These are phyloP conservation scores for Penaeus vannamei DNA, from an alignment of 1,140 invertebrate species.

Conservation along the genomic window DNA sequence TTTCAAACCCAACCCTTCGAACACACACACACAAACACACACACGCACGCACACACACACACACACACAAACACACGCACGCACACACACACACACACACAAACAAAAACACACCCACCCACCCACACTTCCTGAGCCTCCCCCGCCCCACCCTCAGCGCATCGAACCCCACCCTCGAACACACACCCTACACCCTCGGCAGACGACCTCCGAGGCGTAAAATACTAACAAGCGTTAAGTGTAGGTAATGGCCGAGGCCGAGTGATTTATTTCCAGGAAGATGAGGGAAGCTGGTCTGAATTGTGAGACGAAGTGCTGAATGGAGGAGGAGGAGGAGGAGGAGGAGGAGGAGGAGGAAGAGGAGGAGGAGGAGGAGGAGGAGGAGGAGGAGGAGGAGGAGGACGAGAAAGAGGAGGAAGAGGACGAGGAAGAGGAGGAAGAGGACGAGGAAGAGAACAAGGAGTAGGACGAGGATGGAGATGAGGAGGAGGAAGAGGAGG, in stretches of 20 bases:
- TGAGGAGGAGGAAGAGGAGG: neutral
- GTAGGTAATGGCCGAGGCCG: too few relatives aligned
- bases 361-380: conserved; percentile 13
- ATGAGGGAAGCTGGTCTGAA: too few relatives aligned
- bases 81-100: conserved; percentile 34
- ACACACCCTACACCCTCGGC: too few relatives aligned
- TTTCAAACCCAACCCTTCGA: too few relatives aligned
- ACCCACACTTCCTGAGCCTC: neutral
- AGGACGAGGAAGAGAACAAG: neutral
- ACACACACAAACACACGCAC: conserved; percentile 29
- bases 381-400: neutral
- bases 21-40: neutral
- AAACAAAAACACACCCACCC: conserved; percentile 2
- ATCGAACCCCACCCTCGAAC: too few relatives aligned
- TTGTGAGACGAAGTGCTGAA: too few relatives aligned
- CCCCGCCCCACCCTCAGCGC: too few relatives aligned
- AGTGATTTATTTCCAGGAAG: too few relatives aligned
- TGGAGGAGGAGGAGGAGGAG: neutral
- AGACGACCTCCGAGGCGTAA: too few relatives aligned
- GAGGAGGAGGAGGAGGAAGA: neutral
- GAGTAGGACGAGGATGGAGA: neutral
- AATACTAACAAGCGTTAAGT: too few relatives aligned
- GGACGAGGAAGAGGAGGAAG: conserved; percentile 2
- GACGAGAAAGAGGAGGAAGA: too few relatives aligned
- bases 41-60: conserved; percentile 26